Evolutionary conservation across 2,797 vertebrate genomes (phyloP).

Genomic region (Silurus aristotelis): DNA sequence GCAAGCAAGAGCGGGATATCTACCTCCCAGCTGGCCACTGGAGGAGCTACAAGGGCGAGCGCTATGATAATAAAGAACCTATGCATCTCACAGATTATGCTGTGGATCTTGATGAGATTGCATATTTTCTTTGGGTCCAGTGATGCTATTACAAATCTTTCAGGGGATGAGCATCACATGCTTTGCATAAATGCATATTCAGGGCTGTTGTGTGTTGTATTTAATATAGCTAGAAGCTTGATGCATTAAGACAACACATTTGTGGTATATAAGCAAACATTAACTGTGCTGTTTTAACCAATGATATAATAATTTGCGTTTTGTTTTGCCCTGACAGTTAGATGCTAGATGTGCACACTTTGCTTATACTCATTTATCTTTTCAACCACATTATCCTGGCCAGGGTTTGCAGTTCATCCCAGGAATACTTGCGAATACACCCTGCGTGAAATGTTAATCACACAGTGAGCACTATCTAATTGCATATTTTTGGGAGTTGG

Average conservation of each 20-base stretch:
- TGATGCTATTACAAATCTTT: neutral
- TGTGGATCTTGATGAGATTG: constrained; percentile 88
- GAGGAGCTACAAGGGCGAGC: constrained; percentile 92
- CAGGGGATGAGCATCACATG: constrained; percentile 19
- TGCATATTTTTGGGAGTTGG: neutral
- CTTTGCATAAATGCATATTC: constrained; percentile 2
- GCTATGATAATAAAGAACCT: constrained; percentile 86
- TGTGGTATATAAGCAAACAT: constrained; percentile 4
- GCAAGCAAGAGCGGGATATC: constrained; percentile 91
- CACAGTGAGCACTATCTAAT: neutral
- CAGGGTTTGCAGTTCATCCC: neutral
- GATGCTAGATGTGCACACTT: neutral
- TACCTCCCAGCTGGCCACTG: constrained; percentile 91
- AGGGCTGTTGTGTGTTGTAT: constrained; percentile 13
- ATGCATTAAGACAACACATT: constrained; percentile 5
- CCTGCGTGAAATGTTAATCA: too few species aligned
- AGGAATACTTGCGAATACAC: neutral
- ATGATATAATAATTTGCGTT: neutral
- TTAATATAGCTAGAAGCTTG: constrained; percentile 19
- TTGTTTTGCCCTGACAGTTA: neutral
- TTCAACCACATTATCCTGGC: neutral
- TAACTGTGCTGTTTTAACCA: neutral
- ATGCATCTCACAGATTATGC: constrained; percentile 89
- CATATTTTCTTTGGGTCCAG: constrained; percentile 88
- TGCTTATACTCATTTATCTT: neutral